Conservation (phyloP, 2,113 vertebrate genomes). For the Spizaetus ornatus region DNA sequence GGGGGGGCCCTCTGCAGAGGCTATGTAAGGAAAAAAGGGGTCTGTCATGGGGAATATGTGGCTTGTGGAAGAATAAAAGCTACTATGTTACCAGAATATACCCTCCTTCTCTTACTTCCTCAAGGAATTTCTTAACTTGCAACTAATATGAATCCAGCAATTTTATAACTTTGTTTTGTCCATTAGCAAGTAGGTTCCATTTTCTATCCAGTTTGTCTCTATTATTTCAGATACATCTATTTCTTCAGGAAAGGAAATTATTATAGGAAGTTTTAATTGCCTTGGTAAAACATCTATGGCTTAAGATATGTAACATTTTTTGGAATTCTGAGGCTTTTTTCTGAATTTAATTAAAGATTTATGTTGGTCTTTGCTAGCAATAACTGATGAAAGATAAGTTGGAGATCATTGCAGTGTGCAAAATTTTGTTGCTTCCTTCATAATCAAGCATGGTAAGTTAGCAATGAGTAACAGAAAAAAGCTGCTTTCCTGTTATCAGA, state of each 20-base stretch:
- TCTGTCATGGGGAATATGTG: neutral
- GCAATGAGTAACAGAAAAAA: neutral
- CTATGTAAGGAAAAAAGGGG: neutral
- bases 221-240: neutral
- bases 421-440: neutral
- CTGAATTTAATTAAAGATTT: neutral
- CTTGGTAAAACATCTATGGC: neutral
- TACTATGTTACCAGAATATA: neutral
- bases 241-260: neutral
- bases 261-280: neutral
- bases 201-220: neutral
- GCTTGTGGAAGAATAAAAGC: neutral
- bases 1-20: neutral
- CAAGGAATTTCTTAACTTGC: neutral
- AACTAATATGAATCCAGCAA: neutral
- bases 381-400: neutral
- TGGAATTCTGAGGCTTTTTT: neutral
- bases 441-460: neutral
- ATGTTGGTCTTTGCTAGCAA: neutral
- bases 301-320: neutral
- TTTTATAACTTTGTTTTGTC: neutral
- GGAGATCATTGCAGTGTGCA: neutral
- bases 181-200: neutral
- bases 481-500: neutral
- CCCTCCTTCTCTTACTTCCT: neutral